These are phyloP conservation scores for Monochamus alternatus DNA, from an alignment of 2,888 invertebrate species.

Conservation along the genomic window DNA sequence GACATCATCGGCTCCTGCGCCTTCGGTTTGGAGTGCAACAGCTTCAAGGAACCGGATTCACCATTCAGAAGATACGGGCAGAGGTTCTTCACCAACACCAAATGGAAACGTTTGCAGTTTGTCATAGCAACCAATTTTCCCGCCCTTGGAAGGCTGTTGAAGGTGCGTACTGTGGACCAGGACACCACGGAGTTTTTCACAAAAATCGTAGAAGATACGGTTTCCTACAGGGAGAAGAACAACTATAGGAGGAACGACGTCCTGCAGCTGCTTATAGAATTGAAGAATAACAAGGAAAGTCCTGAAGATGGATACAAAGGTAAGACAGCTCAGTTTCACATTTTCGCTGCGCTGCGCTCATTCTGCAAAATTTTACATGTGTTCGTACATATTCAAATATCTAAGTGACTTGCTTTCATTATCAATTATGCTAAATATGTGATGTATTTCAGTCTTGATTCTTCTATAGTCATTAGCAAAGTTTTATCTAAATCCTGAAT, in stretches of 20 bases:
- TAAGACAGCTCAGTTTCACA: not conserved
- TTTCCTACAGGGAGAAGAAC: conserved; percentile 66
- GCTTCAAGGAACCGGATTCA: conserved; percentile 72
- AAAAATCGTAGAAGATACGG: conserved; percentile 62
- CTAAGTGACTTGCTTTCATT: too few species aligned
- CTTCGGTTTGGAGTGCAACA: conserved; percentile 75
- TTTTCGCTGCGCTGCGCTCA: not conserved
- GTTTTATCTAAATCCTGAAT: too few species aligned
- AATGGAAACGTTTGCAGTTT: conserved; percentile 24
- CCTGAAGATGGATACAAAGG: not conserved
- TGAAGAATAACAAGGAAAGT: conserved; percentile 48
- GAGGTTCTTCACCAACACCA: conserved; percentile 32
- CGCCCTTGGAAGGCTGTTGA: conserved; percentile 45
- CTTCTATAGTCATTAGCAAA: too few species aligned
- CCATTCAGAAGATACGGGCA: conserved; percentile 64
- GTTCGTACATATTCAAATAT: too few species aligned
- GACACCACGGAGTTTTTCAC: conserved; percentile 48
- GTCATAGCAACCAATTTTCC: conserved; percentile 42
- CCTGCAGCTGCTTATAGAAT: conserved; percentile 67
- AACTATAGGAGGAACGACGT: conserved; percentile 69
- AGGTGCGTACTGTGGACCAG: conserved; percentile 49
- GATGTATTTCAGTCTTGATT: too few species aligned
- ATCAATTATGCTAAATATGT: too few species aligned
- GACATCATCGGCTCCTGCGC: conserved; percentile 69
- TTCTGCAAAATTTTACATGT: too few species aligned